Base-by-base conservation (phyloP, 1,140 invertebrate genomes). In the Antheraea pernyi region DNA sequence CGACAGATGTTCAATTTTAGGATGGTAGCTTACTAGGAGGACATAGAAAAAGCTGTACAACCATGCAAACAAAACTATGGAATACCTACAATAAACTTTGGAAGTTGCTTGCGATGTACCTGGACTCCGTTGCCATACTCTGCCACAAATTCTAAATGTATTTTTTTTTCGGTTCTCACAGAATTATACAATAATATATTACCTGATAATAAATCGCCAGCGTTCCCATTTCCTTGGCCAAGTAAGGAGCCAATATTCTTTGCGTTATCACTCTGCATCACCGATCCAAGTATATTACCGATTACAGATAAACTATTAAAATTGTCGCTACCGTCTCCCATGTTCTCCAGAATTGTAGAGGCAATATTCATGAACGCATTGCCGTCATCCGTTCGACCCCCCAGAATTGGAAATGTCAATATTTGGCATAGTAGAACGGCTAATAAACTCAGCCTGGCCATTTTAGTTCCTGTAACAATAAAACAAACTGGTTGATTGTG, bases 291-390 rank as follows among this genome's bases (percentile, higher is more conserved):
- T 0, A 95, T 83, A 18, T 89, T 93, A 3, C 92, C 93, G 0
- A 93, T 81, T 0, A 84, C 87, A n/a, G 77, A 93, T 63, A 86
- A 69, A 0, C 88, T 91, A 30, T 82, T 73, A 19, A 85, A 88
- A 59, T 86, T 91, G 5, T 86, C 81, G 19, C 91, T 93, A 67
- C 92, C 88, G 63, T 92, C 90, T 0, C 83, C 89, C 78, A 94
- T 80, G 68, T 94, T 94, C 73, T 94, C 93, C 22, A 94, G 82
- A 64, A 94, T 93, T 61, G 93, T 91, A 4, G 93, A 93, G 4
- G 94, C 94, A 63, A 94, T 82, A 66, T 94, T 94, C 67, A 94
- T 67, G 37, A 95, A 81, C 2, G 94, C 94, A 79, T 93, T 94
- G n/a, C 92, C 89, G 53, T 88, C 88, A 48, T 83, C 79, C 19